Conservation (phyloP, 2,797 vertebrate species). For the Lithobates pipiens region DNA sequence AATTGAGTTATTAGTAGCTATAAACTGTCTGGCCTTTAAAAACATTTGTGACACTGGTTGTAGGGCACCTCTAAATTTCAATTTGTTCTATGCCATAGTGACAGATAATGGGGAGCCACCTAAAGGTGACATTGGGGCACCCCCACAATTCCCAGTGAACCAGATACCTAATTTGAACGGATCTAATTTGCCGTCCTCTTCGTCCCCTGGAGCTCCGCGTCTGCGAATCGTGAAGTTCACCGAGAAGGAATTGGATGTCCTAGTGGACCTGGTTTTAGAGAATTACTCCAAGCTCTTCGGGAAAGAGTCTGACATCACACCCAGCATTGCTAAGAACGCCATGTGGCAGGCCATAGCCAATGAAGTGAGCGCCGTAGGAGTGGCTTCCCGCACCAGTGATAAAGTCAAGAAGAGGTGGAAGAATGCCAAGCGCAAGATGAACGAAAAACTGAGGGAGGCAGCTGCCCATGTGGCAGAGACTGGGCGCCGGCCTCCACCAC, state of each 20-base stretch:
- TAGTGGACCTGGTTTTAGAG: conserved; percentile 44
- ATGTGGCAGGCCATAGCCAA: conserved; percentile 50
- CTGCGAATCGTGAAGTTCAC: conserved; percentile 48
- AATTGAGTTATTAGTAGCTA: too few relatives aligned
- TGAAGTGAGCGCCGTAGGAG: conserved; percentile 32
- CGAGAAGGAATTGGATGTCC: conserved; percentile 37
- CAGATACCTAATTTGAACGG: neutral
- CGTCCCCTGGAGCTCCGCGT: conserved; percentile 28
- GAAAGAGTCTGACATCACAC: conserved; percentile 39
- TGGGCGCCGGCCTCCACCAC: conserved; percentile 27
- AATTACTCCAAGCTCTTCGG: conserved; percentile 51
- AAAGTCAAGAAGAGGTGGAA: conserved; percentile 51
- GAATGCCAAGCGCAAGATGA: conserved; percentile 40
- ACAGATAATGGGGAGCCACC: conserved; percentile 42
- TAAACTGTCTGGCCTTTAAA: neutral
- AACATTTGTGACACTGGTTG: neutral
- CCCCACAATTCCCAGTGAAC: conserved; percentile 3
- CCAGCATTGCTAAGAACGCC: conserved; percentile 25
- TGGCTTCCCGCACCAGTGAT: conserved; percentile 39
- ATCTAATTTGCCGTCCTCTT: neutral
- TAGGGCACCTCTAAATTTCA: conserved; percentile 15
- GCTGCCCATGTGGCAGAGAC: conserved; percentile 35
- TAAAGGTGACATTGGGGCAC: neutral
- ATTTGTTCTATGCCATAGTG: conserved; percentile 50
- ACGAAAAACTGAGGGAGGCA: conserved; percentile 37